Conservation (phyloP, 2,888 invertebrate genomes). For the Prenolepis imparis region DNA sequence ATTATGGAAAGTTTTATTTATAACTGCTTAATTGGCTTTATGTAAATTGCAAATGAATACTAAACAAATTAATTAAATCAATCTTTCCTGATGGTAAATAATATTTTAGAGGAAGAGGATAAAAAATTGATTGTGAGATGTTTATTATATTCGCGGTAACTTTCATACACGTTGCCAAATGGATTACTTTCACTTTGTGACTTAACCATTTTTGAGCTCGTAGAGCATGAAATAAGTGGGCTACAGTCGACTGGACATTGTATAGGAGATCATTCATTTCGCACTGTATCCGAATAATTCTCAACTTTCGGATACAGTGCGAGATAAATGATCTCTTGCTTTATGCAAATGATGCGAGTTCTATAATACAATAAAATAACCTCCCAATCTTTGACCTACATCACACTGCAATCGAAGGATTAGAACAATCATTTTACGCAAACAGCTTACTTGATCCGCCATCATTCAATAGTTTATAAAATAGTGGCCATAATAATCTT, state of each 20-base stretch:
- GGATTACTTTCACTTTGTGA: conserved; percentile 35
- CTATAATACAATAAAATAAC: not conserved
- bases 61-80: not conserved
- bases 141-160: conserved; percentile 24
- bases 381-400: not conserved
- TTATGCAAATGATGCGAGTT: not conserved
- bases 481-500: not conserved
- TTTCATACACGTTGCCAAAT: conserved; percentile 8
- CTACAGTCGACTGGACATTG: conserved; percentile 6
- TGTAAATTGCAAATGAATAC: not conserved
- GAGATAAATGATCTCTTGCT: not conserved
- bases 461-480: conserved; percentile 1
- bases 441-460: not conserved
- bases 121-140: not conserved
- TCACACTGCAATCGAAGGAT: not conserved
- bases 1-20: conserved; percentile 9
- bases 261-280: conserved; percentile 12
- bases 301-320: not conserved
- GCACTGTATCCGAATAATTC: not conserved
- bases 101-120: not conserved
- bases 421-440: not conserved
- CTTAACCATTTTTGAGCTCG: conserved; percentile 35
- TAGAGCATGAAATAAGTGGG: conserved; percentile 8
- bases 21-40: not conserved
- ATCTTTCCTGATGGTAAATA: not conserved